Base-by-base conservation (phyloP, 1,140 invertebrate genomes). In the Drosophila neocordata region DNA sequence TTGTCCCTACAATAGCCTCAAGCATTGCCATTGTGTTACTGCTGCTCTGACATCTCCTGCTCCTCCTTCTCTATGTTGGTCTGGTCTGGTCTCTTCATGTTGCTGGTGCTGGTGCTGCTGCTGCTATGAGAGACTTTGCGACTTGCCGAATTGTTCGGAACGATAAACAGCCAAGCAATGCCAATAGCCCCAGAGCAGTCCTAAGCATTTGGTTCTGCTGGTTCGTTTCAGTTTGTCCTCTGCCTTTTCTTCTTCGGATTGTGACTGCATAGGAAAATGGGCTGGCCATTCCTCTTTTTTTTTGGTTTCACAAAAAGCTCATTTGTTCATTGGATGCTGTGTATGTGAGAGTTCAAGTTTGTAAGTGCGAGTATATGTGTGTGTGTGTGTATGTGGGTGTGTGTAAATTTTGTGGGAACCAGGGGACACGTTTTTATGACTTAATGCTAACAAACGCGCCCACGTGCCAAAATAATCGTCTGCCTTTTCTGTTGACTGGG, bases 381-480 rank as follows among this genome's bases (percentile, higher is more conserved):
- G n/a, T 9, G 41, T 44, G 3, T 9, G 41, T 48, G 41, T 48
- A 12, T 48, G 41, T 35, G 9, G 34, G 34, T 12, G 34, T 35
- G 34, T 35, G 34, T 35, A 48, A 48, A 20, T 48, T 48, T 48
- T 48, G 41, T 48, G 41, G 41, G 41, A 18, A 48, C 41, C 41
- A 48, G 53, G 67, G 77, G 69, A 78, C 83, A 88, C 83, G 83
- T 83, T 88, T 88, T 88, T 88, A 88, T 88, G 83, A 88, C 83
- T 88, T 88, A 88, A 88, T 88, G 84, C 83, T 88, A 79, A 88
- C 83, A 88, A 88, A 88, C 83, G 83, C 83, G 81, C 71, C 83
- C 83, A 88, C 83, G 83, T 88, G 83, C 83, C 83, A 82, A 88
- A 88, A 88, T 88, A 88, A 88, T 88, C 83, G 83, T 79, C 79